Base-by-base conservation (phyloP, 1,140 invertebrate genomes). In the Hyposmocoma kahamanoa region DNA sequence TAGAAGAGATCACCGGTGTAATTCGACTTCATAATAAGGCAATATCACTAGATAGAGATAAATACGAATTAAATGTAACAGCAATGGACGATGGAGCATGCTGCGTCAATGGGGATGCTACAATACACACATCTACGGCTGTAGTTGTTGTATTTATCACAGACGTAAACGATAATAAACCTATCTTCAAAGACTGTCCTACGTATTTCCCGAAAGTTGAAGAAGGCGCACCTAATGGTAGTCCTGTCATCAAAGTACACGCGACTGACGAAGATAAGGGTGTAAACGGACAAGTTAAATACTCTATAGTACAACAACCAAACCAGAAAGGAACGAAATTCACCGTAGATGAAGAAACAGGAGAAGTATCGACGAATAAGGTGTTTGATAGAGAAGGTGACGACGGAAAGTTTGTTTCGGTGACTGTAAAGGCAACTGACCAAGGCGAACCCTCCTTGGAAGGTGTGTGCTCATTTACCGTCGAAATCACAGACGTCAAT, bases 271-370 rank as follows among this genome's bases (percentile, higher is more conserved):
- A 97, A 81, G 96, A 98, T 66, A 98, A 97, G 86, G 96, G 95
- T 38, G 95, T 96, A 2, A 97, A 97, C 76, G 95, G 95, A 6
- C 95, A 97, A 89, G 91, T 91, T 9, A 96, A 97, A 77, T 98
- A 98, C 81, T 97, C 95, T 9, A 97, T 98, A 67, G 96, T 98
- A 0, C 96, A 97, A 75, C 96, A 98, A 76, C 96, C 96, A 0
- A 97, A 97, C 89, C 96, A 98, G 67, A 97, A 97, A 84, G 96
- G 96, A 18, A 97, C 96, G 0, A 97, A 97, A 82, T 97, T 97
- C 68, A 96, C 94, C 0, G 96, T 98, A 0, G 94, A 97, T 67
- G 96, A 97, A 86, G 95, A 97, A 80, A 97, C 95, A 24, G 96
- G 96, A 0, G 95, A 97, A 87, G 95, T 97, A 44, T 93, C 92